phyloP scores from a whole-genome alignment of 2,797 vertebrate genomes.

The Poecilia picta region DNA sequence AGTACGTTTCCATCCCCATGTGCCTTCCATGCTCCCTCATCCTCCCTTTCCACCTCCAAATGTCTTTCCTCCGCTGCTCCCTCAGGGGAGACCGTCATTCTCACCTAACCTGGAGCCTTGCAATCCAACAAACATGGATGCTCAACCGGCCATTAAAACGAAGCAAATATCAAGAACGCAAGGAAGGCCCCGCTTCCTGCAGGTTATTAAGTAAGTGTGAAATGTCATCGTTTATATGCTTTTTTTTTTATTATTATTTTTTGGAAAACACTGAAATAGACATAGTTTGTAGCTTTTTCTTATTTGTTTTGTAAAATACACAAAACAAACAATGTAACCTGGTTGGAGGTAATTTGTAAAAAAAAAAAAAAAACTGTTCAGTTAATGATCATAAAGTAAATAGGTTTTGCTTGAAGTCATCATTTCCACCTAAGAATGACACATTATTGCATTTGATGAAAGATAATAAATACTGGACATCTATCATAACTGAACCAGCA shows the following conservation, averaged over 20 bases:
- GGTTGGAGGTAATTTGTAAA: not conserved
- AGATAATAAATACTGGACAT: not conserved
- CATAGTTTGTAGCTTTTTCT: not conserved
- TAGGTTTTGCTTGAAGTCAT: not conserved
- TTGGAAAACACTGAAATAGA: not conserved
- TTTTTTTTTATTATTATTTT: not conserved
- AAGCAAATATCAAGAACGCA: constrained; percentile 31
- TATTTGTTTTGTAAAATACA: not conserved
- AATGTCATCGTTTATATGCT: not conserved
- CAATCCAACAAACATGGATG: constrained; percentile 2
- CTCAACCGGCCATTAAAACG: constrained; percentile 9
- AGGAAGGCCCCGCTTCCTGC: constrained; percentile 64
- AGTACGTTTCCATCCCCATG: constrained; percentile 16
- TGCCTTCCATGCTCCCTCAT: constrained; percentile 28
- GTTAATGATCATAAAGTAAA: not conserved
- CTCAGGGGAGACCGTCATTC: constrained; percentile 21
- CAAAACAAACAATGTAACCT: not conserved
- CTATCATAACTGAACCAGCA: not conserved
- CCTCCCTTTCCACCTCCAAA: constrained; percentile 26
- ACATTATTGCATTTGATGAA: not conserved
- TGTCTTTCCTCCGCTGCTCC: constrained; percentile 25
- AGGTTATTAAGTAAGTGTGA: constrained; percentile 53
- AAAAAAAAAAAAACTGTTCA: not conserved
- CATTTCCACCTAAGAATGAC: not conserved
- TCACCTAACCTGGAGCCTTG: constrained; percentile 19